phyloP scores from a whole-genome alignment of 2,797 vertebrate species.

The Limosa lapponica region DNA sequence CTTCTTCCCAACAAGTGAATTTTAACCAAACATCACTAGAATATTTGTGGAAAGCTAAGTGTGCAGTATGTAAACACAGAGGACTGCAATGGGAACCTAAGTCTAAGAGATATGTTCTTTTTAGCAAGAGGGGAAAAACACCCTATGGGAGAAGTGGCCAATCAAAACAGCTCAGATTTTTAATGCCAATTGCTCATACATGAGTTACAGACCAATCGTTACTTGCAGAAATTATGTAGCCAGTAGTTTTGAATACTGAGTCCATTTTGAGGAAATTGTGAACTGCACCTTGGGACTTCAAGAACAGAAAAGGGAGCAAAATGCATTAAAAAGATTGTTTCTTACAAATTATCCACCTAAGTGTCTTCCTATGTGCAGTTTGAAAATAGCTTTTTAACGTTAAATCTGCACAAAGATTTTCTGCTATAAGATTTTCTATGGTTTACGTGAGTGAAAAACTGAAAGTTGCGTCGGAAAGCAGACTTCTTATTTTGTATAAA shows the following conservation, averaged over 20 bases:
- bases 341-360: not conserved
- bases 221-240: not conserved
- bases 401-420: not conserved
- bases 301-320: not conserved
- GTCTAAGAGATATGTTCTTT: not conserved
- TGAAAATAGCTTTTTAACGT: not conserved
- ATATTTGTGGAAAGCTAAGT: constrained; percentile 6
- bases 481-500: not conserved
- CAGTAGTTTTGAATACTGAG: not conserved
- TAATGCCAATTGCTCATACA: not conserved
- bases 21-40: constrained; percentile 1
- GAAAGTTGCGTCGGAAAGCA: not conserved
- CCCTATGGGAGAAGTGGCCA: not conserved
- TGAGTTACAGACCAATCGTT: not conserved
- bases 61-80: not conserved
- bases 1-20: constrained; percentile 1
- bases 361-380: not conserved
- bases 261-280: not conserved
- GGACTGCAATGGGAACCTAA: not conserved
- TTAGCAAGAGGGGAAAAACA: not conserved
- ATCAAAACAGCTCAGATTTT: not conserved
- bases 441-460: not conserved
- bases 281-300: not conserved
- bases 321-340: not conserved
- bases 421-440: not conserved